Base-by-base conservation (phyloP, 1,140 invertebrate species). In the Lucilia cuprina region DNA sequence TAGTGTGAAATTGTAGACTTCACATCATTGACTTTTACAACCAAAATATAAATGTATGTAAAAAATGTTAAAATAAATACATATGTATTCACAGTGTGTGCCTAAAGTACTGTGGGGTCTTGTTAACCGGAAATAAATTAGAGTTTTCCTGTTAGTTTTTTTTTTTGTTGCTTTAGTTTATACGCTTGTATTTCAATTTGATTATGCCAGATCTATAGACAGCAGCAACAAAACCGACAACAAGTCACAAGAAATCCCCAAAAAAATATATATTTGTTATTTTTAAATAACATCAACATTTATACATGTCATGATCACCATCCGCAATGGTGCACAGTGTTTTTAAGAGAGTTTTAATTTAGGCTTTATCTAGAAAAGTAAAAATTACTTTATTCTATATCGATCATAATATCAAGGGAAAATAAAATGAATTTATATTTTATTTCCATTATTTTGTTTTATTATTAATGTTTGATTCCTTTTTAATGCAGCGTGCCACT, bases 61-160 rank as follows among this genome's bases (percentile, higher is more conserved):
- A 12, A 13, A 0, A 14, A 5, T 41, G 35, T 41, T n/a, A n/a
- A 41, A 3, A 41, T 41, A 8, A 8, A 10, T 41, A 41, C 41
- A 41, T 7, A 41, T 41, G 41, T 41, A 10, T 41, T 7, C 41
- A 41, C 41, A 41, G 41, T 41, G 41, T 41, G 41, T n/a, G 13
- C n/a, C n/a, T 60, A 60, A 60, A 60, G 55, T 60, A n/a, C 55
- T 7, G 55, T 17, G 50, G 50, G 65, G 65, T 70, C 65, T 70
- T 19, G 65, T 70, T 70, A 70, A 70, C 65, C 65, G 65, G 65
- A 70, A 70, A 70, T 70, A 70, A 21, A 25, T 70, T 70, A 25
- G n/a, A 70, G 25, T 70, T 30, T 70, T 70, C 65, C 65, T 70
- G 65, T 70, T 21, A 5, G 14, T 30, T 30, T 30, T 30, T 30